phyloP scores from a whole-genome alignment of 2,888 invertebrate genomes.

The Acanthosepion esculentum region DNA sequence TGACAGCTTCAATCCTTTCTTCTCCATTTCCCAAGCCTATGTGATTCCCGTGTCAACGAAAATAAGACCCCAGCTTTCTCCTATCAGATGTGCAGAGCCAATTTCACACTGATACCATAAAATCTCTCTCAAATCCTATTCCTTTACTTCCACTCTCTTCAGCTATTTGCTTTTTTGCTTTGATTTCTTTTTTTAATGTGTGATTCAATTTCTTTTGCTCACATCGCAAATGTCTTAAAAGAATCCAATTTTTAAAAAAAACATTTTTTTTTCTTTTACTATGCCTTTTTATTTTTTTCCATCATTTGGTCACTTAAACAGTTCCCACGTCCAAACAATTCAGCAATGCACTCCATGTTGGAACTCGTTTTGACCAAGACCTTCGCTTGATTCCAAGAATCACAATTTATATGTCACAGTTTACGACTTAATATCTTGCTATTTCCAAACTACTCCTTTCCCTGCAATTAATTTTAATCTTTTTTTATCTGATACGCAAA shows the following conservation, averaged over 20 bases:
- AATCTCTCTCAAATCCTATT: background rate
- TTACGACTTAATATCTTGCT: constrained; percentile 2
- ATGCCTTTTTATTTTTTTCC: background rate
- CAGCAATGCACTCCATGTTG: background rate
- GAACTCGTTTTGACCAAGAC: background rate
- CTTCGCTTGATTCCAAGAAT: background rate
- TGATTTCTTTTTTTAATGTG: background rate
- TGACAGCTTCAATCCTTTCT: background rate
- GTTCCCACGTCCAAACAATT: background rate
- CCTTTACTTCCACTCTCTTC: background rate
- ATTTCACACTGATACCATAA: constrained; percentile 21
- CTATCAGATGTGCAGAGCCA: background rate
- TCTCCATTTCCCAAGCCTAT: background rate
- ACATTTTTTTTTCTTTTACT: background rate
- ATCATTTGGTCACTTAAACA: background rate
- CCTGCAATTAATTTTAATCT: background rate
- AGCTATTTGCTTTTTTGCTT: background rate
- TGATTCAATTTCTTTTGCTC: background rate
- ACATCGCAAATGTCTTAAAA: background rate
- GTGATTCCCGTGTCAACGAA: background rate
- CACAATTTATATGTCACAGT: constrained; percentile 20
- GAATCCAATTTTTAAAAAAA: background rate
- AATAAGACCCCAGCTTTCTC: background rate
- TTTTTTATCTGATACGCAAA: background rate
- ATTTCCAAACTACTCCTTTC: background rate